A percentile compares a stretch with the other conserved stretches of the same genome.
Evolutionary conservation across 2,113 vertebrate genomes (phyloP).

Genomic region (Boleophthalmus pectinirostris): DNA sequence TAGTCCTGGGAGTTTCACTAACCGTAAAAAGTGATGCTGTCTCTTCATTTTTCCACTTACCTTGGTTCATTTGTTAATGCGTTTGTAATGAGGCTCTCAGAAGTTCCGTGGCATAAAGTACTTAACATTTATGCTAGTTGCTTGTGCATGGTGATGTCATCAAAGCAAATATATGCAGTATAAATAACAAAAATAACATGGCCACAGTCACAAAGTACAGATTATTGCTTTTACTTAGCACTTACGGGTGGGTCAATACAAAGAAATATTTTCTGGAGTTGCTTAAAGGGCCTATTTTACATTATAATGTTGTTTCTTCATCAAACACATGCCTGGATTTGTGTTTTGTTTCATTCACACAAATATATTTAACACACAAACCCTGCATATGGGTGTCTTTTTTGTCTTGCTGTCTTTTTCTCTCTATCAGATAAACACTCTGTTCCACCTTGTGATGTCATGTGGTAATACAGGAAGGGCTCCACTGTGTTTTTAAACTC

Average conservation of each 20-base stretch:
- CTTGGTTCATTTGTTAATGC: background rate
- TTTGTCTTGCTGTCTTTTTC: too few species aligned
- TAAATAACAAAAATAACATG: background rate
- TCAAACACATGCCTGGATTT: too few species aligned
- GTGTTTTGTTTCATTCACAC: too few species aligned
- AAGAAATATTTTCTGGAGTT: background rate
- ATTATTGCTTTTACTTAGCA: background rate
- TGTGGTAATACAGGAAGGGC: too few species aligned
- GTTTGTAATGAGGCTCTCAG: constrained; percentile 4
- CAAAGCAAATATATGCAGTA: background rate
- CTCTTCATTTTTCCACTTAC: constrained; percentile 9
- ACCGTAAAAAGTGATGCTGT: constrained; percentile 1
- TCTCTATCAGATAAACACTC: too few species aligned
- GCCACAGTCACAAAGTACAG: background rate
- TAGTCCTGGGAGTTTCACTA: background rate
- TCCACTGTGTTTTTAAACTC: too few species aligned
- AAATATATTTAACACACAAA: too few species aligned
- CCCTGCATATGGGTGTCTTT: too few species aligned
- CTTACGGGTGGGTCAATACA: background rate
- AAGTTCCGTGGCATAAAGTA: background rate
- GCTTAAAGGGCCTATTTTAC: too few species aligned
- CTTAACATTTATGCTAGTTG: background rate
- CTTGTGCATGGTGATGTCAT: background rate
- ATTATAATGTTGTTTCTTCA: too few species aligned
- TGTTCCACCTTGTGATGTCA: too few species aligned